Evolutionary conservation across 2,113 vertebrate species (phyloP), one percentile per base, ranked within the genome.

Genomic region (Megaleporinus macrocephalus): DNA sequence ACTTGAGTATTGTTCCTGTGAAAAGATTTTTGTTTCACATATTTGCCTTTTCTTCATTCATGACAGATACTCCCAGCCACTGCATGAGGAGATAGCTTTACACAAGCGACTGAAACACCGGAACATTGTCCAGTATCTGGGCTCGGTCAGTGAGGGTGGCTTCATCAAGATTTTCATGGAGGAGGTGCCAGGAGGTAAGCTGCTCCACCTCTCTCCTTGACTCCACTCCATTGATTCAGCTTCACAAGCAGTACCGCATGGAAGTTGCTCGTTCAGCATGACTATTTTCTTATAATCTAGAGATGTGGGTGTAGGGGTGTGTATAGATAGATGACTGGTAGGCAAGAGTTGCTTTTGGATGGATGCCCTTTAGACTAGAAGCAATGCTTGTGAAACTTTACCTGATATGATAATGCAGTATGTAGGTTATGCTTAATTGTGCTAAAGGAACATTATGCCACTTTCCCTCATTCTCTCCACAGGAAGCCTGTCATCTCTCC

Each of bases 121-220:
- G 87, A 98, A 98, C 85, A 97, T 98, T 3, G 96, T 98, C 61
- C 96, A 92, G 80, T 98, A 98, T 81, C 90, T 98, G 88, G 97
- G 96, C 73, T 98, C 97, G 0, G 11, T 96, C 87, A 98, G 96
- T 87, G 93, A 98, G 86, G 95, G 88, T 0, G 95, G 95, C 27
- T 98, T 96, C 91, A 96, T 98, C 90, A 98, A 98, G 91, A 97
- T 98, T 91, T 97, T 98, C 90, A 98, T 98, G 97, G 97, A 98
- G 87, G 96, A 97, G 90, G 97, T 98, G 22, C 97, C 97, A 0
- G 97, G 97, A 95, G 97, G 97, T 98, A 88, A 36, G 44, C 3
- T 20, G 2, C 51, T 62, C n/a, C 33, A 71, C 51, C 18, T 49
- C 53, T 24, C 20, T 79, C 7, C 20, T 33, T 70, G 7, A 63